Percentiles rank a stretch among this genome's conserved stretches.
Conservation (phyloP, 2,797 vertebrate genomes). For the Apogon hyalosoma region DNA sequence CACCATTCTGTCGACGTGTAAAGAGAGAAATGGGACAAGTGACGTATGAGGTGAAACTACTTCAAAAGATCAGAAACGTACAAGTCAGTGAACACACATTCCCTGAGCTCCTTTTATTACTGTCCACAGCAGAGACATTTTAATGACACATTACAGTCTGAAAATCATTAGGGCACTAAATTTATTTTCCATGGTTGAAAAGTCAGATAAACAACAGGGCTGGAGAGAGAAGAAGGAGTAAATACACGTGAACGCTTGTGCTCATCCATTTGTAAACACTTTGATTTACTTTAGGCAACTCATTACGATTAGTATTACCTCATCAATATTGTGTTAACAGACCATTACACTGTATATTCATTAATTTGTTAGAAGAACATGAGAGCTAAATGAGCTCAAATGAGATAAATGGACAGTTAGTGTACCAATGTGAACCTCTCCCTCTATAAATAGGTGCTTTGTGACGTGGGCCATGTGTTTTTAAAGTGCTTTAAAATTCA, state of each 20-base stretch:
- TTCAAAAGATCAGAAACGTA: background rate
- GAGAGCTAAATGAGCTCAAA: conserved; percentile 52
- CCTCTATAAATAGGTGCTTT: conserved; percentile 45
- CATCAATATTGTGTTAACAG: conserved; percentile 67
- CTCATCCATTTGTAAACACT: conserved; percentile 50
- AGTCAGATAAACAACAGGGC: conserved; percentile 39
- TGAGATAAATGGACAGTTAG: conserved; percentile 57
- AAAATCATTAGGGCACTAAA: conserved; percentile 25
- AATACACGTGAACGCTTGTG: conserved; percentile 8
- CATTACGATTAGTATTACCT: conserved; percentile 50
- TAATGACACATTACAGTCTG: conserved; percentile 23
- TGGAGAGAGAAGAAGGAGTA: conserved; percentile 5
- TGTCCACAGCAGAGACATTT: conserved; percentile 20
- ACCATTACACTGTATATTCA: conserved; percentile 61
- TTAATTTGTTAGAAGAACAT: conserved; percentile 60
- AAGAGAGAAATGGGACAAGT: too few species aligned
- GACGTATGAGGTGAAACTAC: background rate
- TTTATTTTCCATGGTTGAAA: conserved; percentile 36
- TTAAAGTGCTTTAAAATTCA: conserved; percentile 39
- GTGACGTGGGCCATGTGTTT: conserved; percentile 27
- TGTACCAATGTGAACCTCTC: conserved; percentile 28
- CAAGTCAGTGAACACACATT: background rate
- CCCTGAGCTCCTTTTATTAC: conserved; percentile 16
- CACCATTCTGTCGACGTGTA: too few species aligned
- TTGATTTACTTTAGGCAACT: conserved; percentile 59